phyloP scores from a whole-genome alignment of 2,888 invertebrate genomes.

The Macrophya alboannulata region DNA sequence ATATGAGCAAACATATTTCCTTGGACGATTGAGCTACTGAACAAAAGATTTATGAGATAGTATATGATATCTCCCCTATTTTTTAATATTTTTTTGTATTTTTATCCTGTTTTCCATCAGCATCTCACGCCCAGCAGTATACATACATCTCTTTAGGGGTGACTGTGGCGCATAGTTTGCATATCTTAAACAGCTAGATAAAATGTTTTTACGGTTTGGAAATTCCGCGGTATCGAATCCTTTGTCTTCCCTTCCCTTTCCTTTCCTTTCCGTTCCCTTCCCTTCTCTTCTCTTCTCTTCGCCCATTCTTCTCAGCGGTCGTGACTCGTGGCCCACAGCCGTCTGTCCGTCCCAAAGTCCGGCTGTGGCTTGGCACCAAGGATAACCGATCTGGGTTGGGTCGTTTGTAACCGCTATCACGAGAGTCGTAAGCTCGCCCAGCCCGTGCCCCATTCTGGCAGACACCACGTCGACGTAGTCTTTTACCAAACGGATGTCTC shows the following conservation, averaged over 20 bases:
- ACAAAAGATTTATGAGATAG: not conserved
- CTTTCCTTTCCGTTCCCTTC: not conserved
- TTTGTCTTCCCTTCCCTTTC: conserved; percentile 29
- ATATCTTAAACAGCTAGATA: conserved; percentile 52
- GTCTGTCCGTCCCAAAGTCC: conserved; percentile 16
- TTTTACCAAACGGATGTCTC: conserved; percentile 36
- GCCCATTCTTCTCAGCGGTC: not conserved
- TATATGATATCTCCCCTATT: not conserved
- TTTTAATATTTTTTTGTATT: not conserved
- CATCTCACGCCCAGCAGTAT: conserved; percentile 25
- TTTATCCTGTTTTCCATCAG: conserved; percentile 24
- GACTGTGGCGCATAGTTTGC: conserved; percentile 41
- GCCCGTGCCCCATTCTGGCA: conserved; percentile 45
- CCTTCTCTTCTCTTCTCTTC: not conserved
- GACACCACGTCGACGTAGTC: conserved; percentile 51
- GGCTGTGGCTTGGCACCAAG: conserved; percentile 57
- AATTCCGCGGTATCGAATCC: conserved; percentile 35
- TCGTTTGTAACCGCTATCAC: conserved; percentile 59
- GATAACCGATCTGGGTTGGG: conserved; percentile 55
- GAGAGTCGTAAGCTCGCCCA: conserved; percentile 56
- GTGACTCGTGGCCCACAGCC: conserved; percentile 28
- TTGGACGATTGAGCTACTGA: not conserved
- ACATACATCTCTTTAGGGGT: conserved; percentile 22
- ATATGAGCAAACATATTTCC: not conserved
- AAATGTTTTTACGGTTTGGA: conserved; percentile 38